These are phyloP conservation scores for Cremastinae sp. DNA, from an alignment of 2,888 invertebrate species.

Conservation along the genomic window DNA sequence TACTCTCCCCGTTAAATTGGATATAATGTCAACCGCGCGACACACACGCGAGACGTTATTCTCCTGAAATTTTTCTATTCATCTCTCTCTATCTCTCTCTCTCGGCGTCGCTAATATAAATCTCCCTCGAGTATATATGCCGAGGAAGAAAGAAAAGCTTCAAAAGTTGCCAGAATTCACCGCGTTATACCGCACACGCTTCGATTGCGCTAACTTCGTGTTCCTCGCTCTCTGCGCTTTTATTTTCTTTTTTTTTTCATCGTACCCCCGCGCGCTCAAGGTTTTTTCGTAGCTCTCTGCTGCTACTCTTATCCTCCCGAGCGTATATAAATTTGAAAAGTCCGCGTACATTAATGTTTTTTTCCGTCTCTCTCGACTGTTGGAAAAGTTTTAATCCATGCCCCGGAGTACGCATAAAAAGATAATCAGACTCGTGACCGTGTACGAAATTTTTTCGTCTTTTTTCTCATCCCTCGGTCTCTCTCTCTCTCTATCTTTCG, in stretches of 20 bases:
- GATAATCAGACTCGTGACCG: too few species aligned
- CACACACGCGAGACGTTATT: too few species aligned
- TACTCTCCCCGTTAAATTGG: conserved; percentile 36
- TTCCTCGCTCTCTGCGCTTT: too few species aligned
- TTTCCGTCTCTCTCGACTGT: not conserved
- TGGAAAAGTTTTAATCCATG: not conserved
- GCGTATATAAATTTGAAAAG: conserved; percentile 25
- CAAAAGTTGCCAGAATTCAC: conserved; percentile 13
- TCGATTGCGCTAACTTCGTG: conserved; percentile 20
- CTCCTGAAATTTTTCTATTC: too few species aligned
- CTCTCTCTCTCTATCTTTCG: too few species aligned
- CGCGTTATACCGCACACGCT: conserved; percentile 38
- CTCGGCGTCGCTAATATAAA: too few species aligned
- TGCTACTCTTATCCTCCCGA: not conserved
- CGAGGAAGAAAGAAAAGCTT: not conserved
- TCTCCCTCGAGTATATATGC: not conserved
- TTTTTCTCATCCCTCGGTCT: too few species aligned
- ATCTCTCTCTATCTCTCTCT: too few species aligned
- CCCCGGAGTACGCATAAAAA: conserved; percentile 1
- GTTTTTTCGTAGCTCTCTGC: not conserved
- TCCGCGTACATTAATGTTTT: conserved; percentile 24
- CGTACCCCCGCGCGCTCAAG: not conserved
- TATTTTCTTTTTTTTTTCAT: conserved; percentile 2
- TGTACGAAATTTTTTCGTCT: too few species aligned
- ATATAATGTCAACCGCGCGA: conserved; percentile 31